These are phyloP conservation scores for Lasioglossum lativentre DNA, from an alignment of 2,888 invertebrate species.

Conservation along the genomic window DNA sequence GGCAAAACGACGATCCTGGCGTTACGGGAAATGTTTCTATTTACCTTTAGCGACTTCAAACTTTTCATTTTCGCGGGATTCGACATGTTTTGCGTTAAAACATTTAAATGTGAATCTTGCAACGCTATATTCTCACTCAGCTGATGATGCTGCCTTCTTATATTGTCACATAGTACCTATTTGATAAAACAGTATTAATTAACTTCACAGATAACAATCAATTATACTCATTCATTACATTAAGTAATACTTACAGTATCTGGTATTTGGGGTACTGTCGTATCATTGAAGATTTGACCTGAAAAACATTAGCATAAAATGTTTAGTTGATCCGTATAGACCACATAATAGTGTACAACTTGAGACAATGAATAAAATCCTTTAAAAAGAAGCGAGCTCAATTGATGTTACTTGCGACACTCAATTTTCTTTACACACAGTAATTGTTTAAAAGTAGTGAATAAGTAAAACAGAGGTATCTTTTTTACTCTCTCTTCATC, in stretches of 20 bases:
- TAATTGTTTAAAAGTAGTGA: neutral
- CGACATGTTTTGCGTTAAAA: constrained; percentile 77
- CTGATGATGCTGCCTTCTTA: constrained; percentile 77
- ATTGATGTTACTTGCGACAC: neutral
- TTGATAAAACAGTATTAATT: constrained; percentile 43
- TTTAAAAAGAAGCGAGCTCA: neutral
- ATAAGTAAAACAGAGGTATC: neutral
- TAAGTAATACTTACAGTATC: constrained; percentile 74
- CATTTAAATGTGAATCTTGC: constrained; percentile 78
- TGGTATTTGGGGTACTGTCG: constrained; percentile 70
- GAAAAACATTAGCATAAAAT: constrained; percentile 49
- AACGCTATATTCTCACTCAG: constrained; percentile 77
- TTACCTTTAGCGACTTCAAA: constrained; percentile 77
- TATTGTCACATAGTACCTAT: constrained; percentile 74
- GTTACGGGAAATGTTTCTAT: neutral
- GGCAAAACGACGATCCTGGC: neutral
- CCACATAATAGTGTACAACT: neutral
- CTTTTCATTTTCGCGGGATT: constrained; percentile 76
- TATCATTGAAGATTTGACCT: constrained; percentile 73
- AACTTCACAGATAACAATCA: too few relatives aligned
- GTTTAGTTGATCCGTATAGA: neutral
- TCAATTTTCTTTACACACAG: neutral
- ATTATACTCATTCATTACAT: neutral
- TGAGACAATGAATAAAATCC: neutral
- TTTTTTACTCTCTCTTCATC: neutral